These are phyloP conservation scores for Aphelenchoides besseyi DNA, from an alignment of 1,140 invertebrate species.

Conservation along the genomic window DNA sequence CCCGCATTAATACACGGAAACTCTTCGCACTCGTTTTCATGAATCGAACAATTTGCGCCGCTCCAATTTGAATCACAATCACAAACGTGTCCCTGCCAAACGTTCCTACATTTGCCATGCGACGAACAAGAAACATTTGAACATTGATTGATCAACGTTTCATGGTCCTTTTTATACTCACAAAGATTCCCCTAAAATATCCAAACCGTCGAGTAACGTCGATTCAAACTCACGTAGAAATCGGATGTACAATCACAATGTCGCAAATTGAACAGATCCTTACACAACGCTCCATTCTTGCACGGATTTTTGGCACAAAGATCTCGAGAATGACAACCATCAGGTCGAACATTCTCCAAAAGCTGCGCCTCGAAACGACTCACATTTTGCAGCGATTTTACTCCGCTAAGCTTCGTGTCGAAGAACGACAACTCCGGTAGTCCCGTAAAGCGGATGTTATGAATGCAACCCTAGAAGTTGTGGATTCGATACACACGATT, in stretches of 20 bases:
- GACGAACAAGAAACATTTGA: slow-evolving; percentile 12
- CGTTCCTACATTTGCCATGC: slow-evolving; percentile 10
- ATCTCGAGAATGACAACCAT: slow-evolving; percentile 44
- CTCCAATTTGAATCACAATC: slow-evolving; percentile 1
- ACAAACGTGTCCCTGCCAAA: slow-evolving; percentile 16
- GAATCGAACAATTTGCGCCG: slow-evolving; percentile 24
- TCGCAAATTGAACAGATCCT: slow-evolving; percentile 50
- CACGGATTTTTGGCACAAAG: slow-evolving; percentile 48
- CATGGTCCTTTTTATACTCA: not conserved
- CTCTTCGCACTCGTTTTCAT: slow-evolving; percentile 27
- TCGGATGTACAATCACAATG: slow-evolving; percentile 48
- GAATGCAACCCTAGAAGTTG: slow-evolving; percentile 78
- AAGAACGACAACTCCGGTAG: slow-evolving; percentile 84
- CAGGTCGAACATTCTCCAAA: slow-evolving; percentile 30
- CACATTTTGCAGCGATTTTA: slow-evolving; percentile 4
- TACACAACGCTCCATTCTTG: slow-evolving; percentile 51
- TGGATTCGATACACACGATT: not conserved
- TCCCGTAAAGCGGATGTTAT: slow-evolving; percentile 79
- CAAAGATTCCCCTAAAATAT: slow-evolving; percentile 4
- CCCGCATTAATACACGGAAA: slow-evolving; percentile 47
- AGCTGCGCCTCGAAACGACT: slow-evolving; percentile 26
- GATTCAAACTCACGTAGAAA: slow-evolving; percentile 48
- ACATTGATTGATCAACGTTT: not conserved
- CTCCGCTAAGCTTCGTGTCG: slow-evolving; percentile 3
- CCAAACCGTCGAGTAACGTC: not conserved